Evolutionary conservation across 2,113 vertebrate species (phyloP).

Genomic region (Lipotes vexillifer): DNA sequence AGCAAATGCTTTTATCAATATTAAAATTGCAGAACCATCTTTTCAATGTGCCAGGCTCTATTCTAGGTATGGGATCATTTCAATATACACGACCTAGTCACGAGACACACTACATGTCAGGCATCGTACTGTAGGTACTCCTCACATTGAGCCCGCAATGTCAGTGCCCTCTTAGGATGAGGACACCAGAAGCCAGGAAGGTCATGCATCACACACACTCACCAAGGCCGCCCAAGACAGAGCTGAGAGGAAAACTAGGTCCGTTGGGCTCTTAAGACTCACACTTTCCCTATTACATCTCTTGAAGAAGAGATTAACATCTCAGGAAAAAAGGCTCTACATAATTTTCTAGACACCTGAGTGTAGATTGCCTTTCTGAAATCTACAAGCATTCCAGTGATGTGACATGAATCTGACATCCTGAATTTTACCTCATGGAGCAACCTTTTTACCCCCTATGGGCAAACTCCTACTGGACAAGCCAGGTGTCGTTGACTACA

Average conservation of each 20-base stretch:
- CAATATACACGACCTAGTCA: rapidly evolving
- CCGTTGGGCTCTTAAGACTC: neutral
- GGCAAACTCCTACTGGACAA: neutral
- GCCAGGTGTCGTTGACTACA: neutral
- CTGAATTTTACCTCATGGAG: neutral
- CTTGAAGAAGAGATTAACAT: neutral
- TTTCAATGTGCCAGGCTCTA: rapidly evolving
- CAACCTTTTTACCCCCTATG: neutral
- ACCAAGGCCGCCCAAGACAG: neutral
- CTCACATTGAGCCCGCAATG: neutral
- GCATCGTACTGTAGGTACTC: neutral
- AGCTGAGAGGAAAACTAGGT: neutral
- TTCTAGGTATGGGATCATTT: neutral
- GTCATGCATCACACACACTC: neutral
- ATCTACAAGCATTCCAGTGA: neutral
- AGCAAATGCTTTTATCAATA: neutral
- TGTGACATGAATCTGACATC: neutral
- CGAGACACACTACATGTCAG: neutral
- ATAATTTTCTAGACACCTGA: neutral
- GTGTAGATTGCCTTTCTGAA: neutral
- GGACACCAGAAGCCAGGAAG: neutral
- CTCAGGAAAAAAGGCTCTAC: neutral
- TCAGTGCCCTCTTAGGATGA: neutral
- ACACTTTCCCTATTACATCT: neutral
- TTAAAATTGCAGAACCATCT: rapidly evolving